Base-by-base conservation (phyloP, 37 sponge, comb jelly and placozoan species). In the Hexactinellida sp. region DNA sequence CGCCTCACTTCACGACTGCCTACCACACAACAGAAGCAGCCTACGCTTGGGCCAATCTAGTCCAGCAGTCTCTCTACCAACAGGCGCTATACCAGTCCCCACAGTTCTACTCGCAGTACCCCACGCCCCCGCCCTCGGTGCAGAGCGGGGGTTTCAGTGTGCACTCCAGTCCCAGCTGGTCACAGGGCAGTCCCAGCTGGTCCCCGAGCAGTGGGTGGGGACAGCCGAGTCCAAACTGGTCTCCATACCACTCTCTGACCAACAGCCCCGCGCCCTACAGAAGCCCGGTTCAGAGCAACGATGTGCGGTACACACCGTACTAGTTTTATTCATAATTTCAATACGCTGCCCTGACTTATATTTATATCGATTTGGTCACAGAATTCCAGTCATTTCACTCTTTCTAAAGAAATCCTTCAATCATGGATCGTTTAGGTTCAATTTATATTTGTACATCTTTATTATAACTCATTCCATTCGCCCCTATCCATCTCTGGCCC, bases 171-270 rank as follows among this genome's bases (percentile, higher is more conserved):
- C 76, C 76, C 5, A 63, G 76, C 34, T 63, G 76, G 76, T 63
- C 76, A 28, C 76, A 63, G 34, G 76, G 76, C 28, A 63, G 76
- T 63, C 76, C 76, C 28, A 63, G 76, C 30, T 63, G 76, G 76
- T 63, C 76, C 3, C 76, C 76, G 30, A n/a, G 76, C 5, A n/a
- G 76, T 63, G 76, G 76, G 13, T 63, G 76, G 76, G 52, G 52
- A 19, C 52, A 47, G 16, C 52, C 52, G 52, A 63, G 76, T 23
- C 76, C 76, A 7, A 63, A 63, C 34, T 63, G 21, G 21, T 63
- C 76, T n/a, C 76, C 76, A 3, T 63, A 63, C 76, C 76, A 63
- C 21, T 63, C 76, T 23, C 76, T 63, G 19, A 63, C 76, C 30
- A 63, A 23, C 34, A 63, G 76, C 34, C 76, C 76, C 3, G 76